Evolutionary conservation across 2,797 vertebrate genomes (phyloP), one percentile per base, ranked within the genome.

Genomic region (Myotis findleyi): DNA sequence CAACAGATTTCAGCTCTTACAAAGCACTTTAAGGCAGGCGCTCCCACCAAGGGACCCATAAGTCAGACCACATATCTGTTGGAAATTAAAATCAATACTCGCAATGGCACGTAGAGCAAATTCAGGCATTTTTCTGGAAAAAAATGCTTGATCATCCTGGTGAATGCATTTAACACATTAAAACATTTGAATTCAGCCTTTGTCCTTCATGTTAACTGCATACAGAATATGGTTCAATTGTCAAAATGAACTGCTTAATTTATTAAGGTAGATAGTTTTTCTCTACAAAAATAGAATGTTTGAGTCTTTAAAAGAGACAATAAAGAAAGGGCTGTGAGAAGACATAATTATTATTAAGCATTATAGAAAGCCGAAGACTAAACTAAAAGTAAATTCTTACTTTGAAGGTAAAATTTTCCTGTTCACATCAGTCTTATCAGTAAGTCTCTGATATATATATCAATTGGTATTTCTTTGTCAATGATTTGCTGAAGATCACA

Each of bases 61-160:
- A 4, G 21, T 64, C 36, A 87, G 51, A 10, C 13, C 80, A 95
- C 64, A 72, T 5, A 71, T 38, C 69, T 33, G 13, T 30, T 77
- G 49, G 84, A 71, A 72, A 93, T 57, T 82, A 72, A 93, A 95
- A 73, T 84, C 76, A 84, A 17, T 66, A 57, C 17, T 9, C 47
- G 8, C 4, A 55, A 25, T 8, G 91, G 38, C 30, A 84, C 23
- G 62, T 55, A 81, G 55, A 55, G 20, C 27, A 49, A 91, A 90
- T 80, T 83, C 16, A 92, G 84, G n/a, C 21, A 57, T 18, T 59
- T 66, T 62, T 44, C 59, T 27, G 36, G 11, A 44, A 62, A 30
- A 36, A 66, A 27, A 18, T 14, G 18, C 6, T 62, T 72, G 80
- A 81, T 55, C 36, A 77, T 36, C 10, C 12, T 53, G 14, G 2